These are phyloP conservation scores for Meriones psammophilus DNA, from an alignment of 2,797 vertebrate genomes.

Conservation along the genomic window DNA sequence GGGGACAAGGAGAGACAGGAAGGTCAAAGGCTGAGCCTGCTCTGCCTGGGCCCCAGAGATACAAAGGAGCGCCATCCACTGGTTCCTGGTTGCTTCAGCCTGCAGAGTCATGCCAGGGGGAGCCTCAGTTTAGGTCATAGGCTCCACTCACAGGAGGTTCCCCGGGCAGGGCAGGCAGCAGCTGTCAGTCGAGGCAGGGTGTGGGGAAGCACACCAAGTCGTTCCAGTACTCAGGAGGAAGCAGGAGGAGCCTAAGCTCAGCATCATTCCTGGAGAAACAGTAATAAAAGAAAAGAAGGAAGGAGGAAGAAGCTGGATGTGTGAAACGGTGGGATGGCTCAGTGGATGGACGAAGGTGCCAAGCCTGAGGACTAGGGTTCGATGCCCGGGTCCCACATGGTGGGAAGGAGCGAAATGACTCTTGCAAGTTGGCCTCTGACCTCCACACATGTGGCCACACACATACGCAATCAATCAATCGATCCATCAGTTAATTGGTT, in stretches of 20 bases:
- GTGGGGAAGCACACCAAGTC: neutral
- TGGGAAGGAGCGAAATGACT: neutral
- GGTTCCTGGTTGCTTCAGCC: neutral
- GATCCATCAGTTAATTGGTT: neutral
- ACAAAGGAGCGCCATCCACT: neutral
- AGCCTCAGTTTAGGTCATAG: neutral
- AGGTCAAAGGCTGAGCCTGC: neutral
- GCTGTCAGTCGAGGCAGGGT: neutral
- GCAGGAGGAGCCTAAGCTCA: neutral
- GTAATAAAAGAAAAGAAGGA: neutral
- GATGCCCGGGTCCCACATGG: neutral
- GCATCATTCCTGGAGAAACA: neutral
- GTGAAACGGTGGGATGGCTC: too few relatives aligned
- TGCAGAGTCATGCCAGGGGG: neutral
- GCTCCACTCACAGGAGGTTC: neutral
- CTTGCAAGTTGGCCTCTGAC: neutral
- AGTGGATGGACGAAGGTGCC: neutral
- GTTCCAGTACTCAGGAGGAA: neutral
- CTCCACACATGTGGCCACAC: neutral
- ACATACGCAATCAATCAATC: neutral
- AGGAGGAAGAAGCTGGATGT: too few relatives aligned
- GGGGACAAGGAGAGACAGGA: conserved; percentile 25
- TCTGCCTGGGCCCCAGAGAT: neutral
- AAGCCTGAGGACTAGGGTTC: neutral
- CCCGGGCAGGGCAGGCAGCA: neutral